These are phyloP conservation scores for Drosophila mayaguana DNA, from an alignment of 2,888 invertebrate genomes.

Conservation along the genomic window DNA sequence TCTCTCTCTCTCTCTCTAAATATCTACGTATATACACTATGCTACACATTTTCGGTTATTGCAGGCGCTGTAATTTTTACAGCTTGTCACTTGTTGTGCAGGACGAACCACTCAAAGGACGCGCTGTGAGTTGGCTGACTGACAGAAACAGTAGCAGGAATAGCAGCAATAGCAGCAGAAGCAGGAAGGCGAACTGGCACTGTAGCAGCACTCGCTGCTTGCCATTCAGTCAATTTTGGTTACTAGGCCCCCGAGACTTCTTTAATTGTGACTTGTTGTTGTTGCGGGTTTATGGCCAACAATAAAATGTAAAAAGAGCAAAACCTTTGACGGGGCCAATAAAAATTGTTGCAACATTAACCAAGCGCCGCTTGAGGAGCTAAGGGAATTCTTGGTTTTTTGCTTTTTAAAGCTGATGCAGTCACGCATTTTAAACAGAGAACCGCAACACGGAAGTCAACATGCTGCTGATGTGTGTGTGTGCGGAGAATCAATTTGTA, in stretches of 20 bases:
- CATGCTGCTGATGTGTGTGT: slow-evolving; percentile 27
- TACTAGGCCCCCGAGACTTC: slow-evolving; percentile 76
- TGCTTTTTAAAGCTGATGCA: slow-evolving; percentile 57
- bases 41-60: slow-evolving; percentile 68
- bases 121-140: slow-evolving; percentile 2
- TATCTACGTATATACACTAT: slow-evolving; percentile 60
- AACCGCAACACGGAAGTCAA: slow-evolving; percentile 54
- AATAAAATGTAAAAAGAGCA: slow-evolving; percentile 51
- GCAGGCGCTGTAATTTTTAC: slow-evolving; percentile 71
- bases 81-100: slow-evolving; percentile 76
- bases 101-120: slow-evolving; percentile 27
- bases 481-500: slow-evolving; percentile 73
- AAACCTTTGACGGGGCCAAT: slow-evolving; percentile 62
- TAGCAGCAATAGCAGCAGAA: neutral
- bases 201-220: slow-evolving; percentile 21
- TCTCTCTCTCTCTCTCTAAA: neutral
- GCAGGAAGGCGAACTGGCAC: neutral
- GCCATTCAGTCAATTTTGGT: slow-evolving; percentile 76
- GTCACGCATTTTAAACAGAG: slow-evolving; percentile 44
- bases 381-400: slow-evolving; percentile 30
- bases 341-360: slow-evolving; percentile 67
- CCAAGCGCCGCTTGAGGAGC: slow-evolving; percentile 23
- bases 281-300: slow-evolving; percentile 63
- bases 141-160: neutral
- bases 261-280: slow-evolving; percentile 72